A percentile compares a stretch with the other conserved stretches of the same genome.
phyloP scores from a whole-genome alignment of 2,113 vertebrate species.

The Leptocoma aspasia region DNA sequence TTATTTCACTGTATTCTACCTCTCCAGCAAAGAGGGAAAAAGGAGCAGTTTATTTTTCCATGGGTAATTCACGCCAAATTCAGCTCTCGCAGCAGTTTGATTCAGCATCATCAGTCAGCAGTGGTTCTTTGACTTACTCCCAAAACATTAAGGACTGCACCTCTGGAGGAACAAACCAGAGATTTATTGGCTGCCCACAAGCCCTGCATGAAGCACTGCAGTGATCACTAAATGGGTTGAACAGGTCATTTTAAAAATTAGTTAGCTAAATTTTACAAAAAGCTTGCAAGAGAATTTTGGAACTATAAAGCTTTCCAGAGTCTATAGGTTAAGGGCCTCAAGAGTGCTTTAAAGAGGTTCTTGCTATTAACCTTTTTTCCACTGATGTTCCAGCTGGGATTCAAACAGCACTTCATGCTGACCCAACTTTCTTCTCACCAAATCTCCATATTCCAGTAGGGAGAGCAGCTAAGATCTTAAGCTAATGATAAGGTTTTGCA shows the following conservation, averaged over 20 bases:
- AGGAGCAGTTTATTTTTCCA: not conserved
- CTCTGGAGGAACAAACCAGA: not conserved
- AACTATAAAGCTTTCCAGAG: not conserved
- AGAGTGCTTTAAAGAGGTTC: not conserved
- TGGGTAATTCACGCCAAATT: not conserved
- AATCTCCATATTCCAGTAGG: not conserved
- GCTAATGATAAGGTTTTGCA: not conserved
- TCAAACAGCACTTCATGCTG: not conserved
- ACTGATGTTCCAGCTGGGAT: not conserved
- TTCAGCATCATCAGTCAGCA: not conserved
- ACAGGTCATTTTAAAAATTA: not conserved
- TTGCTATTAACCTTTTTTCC: not conserved
- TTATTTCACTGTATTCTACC: not conserved
- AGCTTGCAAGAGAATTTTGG: not conserved
- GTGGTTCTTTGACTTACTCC: not conserved
- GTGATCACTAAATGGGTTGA: not conserved
- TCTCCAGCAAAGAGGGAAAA: not conserved
- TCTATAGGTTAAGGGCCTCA: not conserved
- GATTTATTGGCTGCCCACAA: not conserved
- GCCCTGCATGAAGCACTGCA: not conserved
- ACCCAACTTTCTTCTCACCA: not conserved
- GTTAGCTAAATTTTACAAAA: not conserved
- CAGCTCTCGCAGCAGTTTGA: not conserved
- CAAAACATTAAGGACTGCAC: not conserved
- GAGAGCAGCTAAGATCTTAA: not conserved